phyloP scores from a whole-genome alignment of 2,888 invertebrate species.

The Coleophora deauratella region DNA sequence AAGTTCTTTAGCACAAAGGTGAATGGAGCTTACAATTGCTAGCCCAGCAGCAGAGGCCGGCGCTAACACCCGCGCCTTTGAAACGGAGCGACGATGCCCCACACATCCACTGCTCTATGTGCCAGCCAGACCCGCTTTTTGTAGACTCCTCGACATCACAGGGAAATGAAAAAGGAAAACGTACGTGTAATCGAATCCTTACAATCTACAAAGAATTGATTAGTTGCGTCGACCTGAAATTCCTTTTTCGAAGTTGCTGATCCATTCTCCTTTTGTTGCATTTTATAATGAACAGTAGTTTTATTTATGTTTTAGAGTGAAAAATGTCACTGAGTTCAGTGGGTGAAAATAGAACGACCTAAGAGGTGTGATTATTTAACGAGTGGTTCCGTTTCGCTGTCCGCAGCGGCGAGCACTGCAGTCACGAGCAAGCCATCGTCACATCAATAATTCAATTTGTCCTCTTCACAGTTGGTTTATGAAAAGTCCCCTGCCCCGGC shows the following conservation, averaged over 20 bases:
- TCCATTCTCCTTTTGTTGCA: too few relatives aligned
- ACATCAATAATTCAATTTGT: constrained; percentile 44
- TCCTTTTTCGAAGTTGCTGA: too few relatives aligned
- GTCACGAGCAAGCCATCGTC: constrained; percentile 20
- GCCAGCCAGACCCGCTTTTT: not conserved
- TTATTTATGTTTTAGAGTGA: too few relatives aligned
- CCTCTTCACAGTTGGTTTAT: constrained; percentile 13
- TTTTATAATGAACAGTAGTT: too few relatives aligned
- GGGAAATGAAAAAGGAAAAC: too few relatives aligned
- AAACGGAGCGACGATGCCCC: constrained; percentile 24
- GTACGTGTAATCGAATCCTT: too few relatives aligned
- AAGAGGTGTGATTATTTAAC: too few relatives aligned
- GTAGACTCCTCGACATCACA: constrained; percentile 14
- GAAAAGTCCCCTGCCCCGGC: not conserved
- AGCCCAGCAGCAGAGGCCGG: constrained; percentile 1
- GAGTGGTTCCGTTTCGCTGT: not conserved
- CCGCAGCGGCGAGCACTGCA: not conserved
- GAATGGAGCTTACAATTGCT: too few relatives aligned
- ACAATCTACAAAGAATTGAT: too few relatives aligned
- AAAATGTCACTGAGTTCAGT: too few relatives aligned
- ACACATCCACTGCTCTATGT: constrained; percentile 6
- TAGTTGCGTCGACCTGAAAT: too few relatives aligned
- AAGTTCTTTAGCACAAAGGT: constrained; percentile 28
- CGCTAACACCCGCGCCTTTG: constrained; percentile 18
- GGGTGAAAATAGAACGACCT: too few relatives aligned